phyloP scores from a whole-genome alignment of 2,888 invertebrate species.

The Peribatodes rhomboidaria region DNA sequence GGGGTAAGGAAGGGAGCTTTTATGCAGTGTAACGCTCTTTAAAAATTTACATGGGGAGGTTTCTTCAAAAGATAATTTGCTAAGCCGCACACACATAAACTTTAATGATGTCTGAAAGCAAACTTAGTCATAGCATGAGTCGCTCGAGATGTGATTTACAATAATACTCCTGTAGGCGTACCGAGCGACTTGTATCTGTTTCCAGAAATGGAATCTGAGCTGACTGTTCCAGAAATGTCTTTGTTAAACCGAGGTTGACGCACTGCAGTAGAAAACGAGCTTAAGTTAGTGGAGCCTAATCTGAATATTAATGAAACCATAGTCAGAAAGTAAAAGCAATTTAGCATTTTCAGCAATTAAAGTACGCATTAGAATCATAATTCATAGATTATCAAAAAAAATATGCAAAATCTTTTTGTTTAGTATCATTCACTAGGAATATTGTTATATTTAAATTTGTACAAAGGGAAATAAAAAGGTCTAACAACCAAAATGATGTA shows the following conservation, averaged over 20 bases:
- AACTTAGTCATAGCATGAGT: constrained; percentile 67
- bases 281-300: background rate
- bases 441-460: too few species aligned
- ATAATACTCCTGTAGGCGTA: constrained; percentile 71
- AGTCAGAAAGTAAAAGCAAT: background rate
- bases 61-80: background rate
- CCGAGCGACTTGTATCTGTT: constrained; percentile 64
- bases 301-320: background rate
- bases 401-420: constrained; percentile 15
- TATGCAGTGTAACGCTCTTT: background rate
- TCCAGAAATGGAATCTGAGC: constrained; percentile 73
- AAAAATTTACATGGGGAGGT: background rate
- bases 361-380: background rate
- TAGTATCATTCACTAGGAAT: too few species aligned
- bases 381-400: constrained; percentile 13
- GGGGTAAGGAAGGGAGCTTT: background rate
- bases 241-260: constrained; percentile 57
- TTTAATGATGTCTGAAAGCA: constrained; percentile 48
- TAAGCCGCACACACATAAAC: background rate
- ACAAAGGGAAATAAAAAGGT: too few species aligned
- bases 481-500: too few species aligned
- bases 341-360: too few species aligned
- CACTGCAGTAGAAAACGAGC: constrained; percentile 40
- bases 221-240: constrained; percentile 67
- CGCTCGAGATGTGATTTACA: constrained; percentile 70